Evolutionary conservation across 2,113 vertebrate species (phyloP).

Genomic region (Tylochromis polylepis): DNA sequence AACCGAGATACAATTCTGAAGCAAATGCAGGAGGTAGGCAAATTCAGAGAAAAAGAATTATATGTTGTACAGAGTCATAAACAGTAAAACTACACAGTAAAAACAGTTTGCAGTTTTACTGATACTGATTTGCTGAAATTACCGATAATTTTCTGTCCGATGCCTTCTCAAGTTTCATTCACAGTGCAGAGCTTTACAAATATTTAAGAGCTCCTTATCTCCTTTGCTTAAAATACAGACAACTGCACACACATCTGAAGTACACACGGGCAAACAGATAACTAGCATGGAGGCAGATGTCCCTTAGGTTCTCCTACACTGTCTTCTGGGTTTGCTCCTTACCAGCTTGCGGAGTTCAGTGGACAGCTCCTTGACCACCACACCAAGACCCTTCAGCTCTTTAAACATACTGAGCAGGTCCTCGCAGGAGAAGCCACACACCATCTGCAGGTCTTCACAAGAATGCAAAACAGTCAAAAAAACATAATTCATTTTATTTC

Average conservation of each 20-base stretch:
- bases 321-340: slow-evolving; percentile 40
- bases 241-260: neutral
- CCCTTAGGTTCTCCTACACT: neutral
- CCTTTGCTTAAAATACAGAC: neutral
- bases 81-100: neutral
- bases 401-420: slow-evolving; percentile 91
- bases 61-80: neutral
- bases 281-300: neutral
- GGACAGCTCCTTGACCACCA: slow-evolving; percentile 88
- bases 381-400: slow-evolving; percentile 86
- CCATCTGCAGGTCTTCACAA: slow-evolving; percentile 82
- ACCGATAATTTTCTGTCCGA: neutral
- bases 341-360: slow-evolving; percentile 91
- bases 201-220: neutral
- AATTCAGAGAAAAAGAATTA: neutral
- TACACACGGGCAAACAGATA: neutral
- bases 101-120: neutral
- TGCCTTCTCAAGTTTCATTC: neutral
- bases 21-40: neutral
- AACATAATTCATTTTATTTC: neutral
- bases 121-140: neutral
- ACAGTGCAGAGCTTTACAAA: neutral
- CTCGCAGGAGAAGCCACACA: slow-evolving; percentile 95
- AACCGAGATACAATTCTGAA: neutral
- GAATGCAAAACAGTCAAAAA: neutral